phyloP scores from a whole-genome alignment of 2,113 vertebrate genomes.

The Psophia crepitans region DNA sequence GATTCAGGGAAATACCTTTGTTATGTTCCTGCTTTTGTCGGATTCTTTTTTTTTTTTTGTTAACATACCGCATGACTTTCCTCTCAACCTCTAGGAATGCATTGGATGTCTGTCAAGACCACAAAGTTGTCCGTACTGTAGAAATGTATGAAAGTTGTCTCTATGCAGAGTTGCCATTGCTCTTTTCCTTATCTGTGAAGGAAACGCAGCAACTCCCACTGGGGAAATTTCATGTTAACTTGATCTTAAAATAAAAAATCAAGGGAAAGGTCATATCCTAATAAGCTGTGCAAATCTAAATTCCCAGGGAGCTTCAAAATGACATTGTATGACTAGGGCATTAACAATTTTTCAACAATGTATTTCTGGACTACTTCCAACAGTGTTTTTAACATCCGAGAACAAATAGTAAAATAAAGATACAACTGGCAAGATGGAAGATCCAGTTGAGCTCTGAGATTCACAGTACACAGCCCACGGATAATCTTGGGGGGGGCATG shows the following conservation, averaged over 20 bases:
- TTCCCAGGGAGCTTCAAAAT: slow-evolving; percentile 84
- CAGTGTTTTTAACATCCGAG: slow-evolving; percentile 25
- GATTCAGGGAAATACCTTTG: slow-evolving; percentile 65
- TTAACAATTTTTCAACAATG: slow-evolving; percentile 70
- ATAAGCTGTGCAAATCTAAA: slow-evolving; percentile 85
- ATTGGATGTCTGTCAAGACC: slow-evolving; percentile 59
- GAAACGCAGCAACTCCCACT: slow-evolving; percentile 85
- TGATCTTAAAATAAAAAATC: slow-evolving; percentile 93
- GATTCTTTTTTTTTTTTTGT: too few relatives aligned
- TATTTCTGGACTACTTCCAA: slow-evolving; percentile 68
- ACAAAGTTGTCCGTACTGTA: slow-evolving; percentile 15
- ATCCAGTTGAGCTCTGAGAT: not conserved
- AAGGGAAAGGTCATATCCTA: slow-evolving; percentile 91
- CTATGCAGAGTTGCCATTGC: slow-evolving; percentile 68
- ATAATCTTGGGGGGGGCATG: not conserved
- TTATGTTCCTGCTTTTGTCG: not conserved
- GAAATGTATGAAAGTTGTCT: slow-evolving; percentile 55
- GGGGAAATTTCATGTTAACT: slow-evolving; percentile 87
- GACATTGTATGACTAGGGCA: slow-evolving; percentile 69
- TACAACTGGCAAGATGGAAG: not conserved
- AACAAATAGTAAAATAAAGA: slow-evolving; percentile 48
- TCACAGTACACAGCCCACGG: not conserved
- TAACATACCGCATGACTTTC: slow-evolving; percentile 46
- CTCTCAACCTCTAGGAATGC: slow-evolving; percentile 56
- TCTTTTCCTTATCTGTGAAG: slow-evolving; percentile 86